A percentile compares a stretch with the other conserved stretches of the same genome.
phyloP scores from a whole-genome alignment of 2,113 vertebrate genomes.

The Tursiops truncatus region DNA sequence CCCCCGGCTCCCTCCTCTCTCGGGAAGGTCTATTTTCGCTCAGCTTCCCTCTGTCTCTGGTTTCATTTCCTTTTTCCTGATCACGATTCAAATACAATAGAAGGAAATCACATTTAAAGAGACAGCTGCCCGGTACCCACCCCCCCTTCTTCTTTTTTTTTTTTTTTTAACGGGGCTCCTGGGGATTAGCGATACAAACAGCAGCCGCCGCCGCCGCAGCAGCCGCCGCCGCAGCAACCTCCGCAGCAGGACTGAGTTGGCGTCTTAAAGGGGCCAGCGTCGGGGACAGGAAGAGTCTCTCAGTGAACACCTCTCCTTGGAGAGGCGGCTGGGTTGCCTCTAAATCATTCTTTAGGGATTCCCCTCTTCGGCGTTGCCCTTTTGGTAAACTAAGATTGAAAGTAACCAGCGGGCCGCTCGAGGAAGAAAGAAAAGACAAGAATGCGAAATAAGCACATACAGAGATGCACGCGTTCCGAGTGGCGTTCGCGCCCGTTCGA shows the following conservation, averaged over 20 bases:
- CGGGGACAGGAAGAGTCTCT: not conserved
- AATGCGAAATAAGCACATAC: constrained; percentile 49
- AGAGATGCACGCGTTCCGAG: not conserved
- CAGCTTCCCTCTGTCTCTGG: constrained; percentile 87
- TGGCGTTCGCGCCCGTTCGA: not conserved
- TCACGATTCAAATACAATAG: constrained; percentile 98
- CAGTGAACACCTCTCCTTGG: not conserved
- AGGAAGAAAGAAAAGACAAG: not conserved
- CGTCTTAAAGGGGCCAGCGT: constrained; percentile 83
- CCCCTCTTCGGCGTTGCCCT: not conserved
- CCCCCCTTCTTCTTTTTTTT: constrained; percentile 8
- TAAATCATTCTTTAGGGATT: not conserved
- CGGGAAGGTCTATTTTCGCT: constrained; percentile 82
- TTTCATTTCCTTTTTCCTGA: constrained; percentile 99
- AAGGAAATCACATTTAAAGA: constrained; percentile 98
- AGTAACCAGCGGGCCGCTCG: constrained; percentile 23
- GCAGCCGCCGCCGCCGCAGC: constrained; percentile 75
- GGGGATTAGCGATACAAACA: constrained; percentile 80
- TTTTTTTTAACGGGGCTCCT: constrained; percentile 81
- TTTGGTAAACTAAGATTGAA: constrained; percentile 24
- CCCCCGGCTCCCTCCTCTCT: constrained; percentile 66
- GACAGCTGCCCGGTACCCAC: constrained; percentile 85
- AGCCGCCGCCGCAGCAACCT: constrained; percentile 71
- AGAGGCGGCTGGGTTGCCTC: not conserved
- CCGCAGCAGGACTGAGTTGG: constrained; percentile 73